Percentiles rank a stretch among this genome's conserved stretches.
These are phyloP conservation scores for Cynocephalus volans DNA, from an alignment of 2,113 vertebrate genomes.

Conservation along the genomic window DNA sequence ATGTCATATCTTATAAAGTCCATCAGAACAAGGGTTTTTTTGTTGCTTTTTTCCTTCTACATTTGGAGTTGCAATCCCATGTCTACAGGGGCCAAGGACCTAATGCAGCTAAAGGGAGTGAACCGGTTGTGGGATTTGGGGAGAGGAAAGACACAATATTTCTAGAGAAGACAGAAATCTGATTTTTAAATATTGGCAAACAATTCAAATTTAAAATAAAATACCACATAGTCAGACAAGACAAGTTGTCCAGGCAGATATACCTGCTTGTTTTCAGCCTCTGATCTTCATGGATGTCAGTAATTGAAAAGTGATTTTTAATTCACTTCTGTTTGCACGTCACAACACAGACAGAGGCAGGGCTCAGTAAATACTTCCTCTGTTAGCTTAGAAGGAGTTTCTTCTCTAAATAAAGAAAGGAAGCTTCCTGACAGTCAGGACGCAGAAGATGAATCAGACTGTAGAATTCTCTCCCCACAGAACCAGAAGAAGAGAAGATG, in stretches of 20 bases:
- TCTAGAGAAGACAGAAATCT: not conserved
- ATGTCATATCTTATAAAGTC: not conserved
- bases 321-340: not conserved
- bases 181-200: not conserved
- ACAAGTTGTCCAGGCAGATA: not conserved
- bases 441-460: not conserved
- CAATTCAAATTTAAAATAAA: conserved; percentile 27
- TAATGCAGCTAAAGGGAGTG: too few species aligned
- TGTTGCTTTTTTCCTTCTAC: not conserved
- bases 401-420: conserved; percentile 20
- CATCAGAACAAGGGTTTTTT: not conserved
- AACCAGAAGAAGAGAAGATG: not conserved
- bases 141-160: not conserved
- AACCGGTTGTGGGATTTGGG: not conserved
- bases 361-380: not conserved
- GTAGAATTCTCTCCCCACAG: not conserved
- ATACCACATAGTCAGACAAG: not conserved
- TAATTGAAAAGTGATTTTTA: not conserved
- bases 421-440: conserved; percentile 36
- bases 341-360: not conserved
- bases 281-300: not conserved
- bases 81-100: not conserved
- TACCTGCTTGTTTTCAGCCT: not conserved
- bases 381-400: conserved; percentile 2
- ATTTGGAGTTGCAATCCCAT: not conserved